A percentile compares a stretch with the other conserved stretches of the same genome.
phyloP scores from a whole-genome alignment of 1,140 invertebrate species.

The Trypoxylus dichotomus region DNA sequence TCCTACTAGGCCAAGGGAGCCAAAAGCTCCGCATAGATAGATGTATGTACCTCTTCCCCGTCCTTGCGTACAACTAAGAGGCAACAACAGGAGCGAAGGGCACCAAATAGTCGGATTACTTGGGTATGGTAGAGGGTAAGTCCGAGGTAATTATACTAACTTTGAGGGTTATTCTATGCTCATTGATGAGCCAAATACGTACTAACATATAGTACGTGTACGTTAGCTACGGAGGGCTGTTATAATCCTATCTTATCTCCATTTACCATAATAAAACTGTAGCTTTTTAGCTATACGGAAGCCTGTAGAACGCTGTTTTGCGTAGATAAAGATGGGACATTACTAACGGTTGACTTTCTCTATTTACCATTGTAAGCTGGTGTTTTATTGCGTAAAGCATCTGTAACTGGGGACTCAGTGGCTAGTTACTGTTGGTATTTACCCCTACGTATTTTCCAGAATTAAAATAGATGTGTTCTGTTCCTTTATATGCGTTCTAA shows the following conservation, averaged over 20 bases:
- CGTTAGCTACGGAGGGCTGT: constrained; percentile 37
- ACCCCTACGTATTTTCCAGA: too few relatives aligned
- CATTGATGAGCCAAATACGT: constrained; percentile 42
- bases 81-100: constrained; percentile 28
- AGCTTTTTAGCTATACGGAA: constrained; percentile 27
- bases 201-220: constrained; percentile 24
- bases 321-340: constrained; percentile 11
- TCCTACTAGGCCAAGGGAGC: constrained; percentile 44
- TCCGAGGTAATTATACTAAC: constrained; percentile 45
- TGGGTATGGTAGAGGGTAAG: constrained; percentile 41
- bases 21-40: constrained; percentile 39
- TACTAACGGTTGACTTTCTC: constrained; percentile 10
- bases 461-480: too few relatives aligned
- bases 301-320: constrained; percentile 43
- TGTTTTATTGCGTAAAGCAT: neutral
- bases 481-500: too few relatives aligned
- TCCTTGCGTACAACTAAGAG: neutral
- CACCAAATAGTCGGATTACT: constrained; percentile 47
- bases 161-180: constrained; percentile 48
- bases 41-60: neutral
- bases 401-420: neutral
- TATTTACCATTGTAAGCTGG: neutral
- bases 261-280: constrained; percentile 44
- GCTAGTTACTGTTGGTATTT: too few relatives aligned
- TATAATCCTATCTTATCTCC: constrained; percentile 49